phyloP scores from a whole-genome alignment of 2,113 vertebrate genomes.

The Oreochromis niloticus region DNA sequence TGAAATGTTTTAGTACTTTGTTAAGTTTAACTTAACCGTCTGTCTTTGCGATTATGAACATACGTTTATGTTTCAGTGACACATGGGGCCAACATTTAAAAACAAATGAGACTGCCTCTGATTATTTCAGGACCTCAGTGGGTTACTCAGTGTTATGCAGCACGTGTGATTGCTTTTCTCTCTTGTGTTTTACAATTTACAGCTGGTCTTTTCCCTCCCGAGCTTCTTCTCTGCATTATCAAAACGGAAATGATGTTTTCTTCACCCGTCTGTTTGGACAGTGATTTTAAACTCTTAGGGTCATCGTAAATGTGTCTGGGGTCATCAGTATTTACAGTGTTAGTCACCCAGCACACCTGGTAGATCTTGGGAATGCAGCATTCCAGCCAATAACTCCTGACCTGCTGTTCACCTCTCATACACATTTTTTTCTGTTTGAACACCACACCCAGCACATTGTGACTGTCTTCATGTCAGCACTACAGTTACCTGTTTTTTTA shows the following conservation, averaged over 20 bases:
- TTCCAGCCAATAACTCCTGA: constrained; percentile 46
- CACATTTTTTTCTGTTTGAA: constrained; percentile 1
- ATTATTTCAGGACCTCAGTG: background rate
- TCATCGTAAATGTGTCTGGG: background rate
- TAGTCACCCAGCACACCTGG: constrained; percentile 44
- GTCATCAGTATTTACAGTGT: background rate
- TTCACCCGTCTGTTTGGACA: background rate
- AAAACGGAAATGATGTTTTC: background rate
- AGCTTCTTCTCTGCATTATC: background rate
- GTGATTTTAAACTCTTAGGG: background rate
- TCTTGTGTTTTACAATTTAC: background rate
- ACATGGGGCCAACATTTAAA: background rate
- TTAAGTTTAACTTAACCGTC: background rate
- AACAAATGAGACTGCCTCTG: background rate
- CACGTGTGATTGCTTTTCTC: background rate
- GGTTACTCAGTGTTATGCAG: background rate
- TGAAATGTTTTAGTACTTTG: background rate
- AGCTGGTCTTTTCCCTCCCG: background rate
- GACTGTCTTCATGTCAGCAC: background rate
- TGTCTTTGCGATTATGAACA: background rate
- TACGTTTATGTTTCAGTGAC: background rate
- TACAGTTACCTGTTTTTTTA: background rate
- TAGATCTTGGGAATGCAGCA: constrained; percentile 18
- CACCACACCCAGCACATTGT: background rate
- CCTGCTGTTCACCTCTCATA: constrained; percentile 7